These are phyloP conservation scores for Agelaius phoeniceus DNA, from an alignment of 2,113 vertebrate genomes.

Conservation along the genomic window DNA sequence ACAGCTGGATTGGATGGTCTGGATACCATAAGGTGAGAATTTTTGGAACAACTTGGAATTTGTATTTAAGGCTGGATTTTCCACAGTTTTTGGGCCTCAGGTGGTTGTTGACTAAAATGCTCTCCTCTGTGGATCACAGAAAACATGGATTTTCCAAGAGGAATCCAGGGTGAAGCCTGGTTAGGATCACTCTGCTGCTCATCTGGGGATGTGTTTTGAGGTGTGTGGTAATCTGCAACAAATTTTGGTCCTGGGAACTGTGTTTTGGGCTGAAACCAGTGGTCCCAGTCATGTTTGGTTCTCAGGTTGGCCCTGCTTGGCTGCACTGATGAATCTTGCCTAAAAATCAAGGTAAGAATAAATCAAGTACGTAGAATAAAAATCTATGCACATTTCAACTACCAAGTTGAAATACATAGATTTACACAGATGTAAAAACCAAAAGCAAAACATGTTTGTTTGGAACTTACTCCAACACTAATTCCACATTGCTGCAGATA, in stretches of 20 bases:
- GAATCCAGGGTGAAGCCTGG: background rate
- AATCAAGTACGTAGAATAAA: background rate
- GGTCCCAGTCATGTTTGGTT: too few relatives aligned
- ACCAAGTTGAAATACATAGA: background rate
- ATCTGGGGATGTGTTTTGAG: background rate
- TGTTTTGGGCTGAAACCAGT: background rate
- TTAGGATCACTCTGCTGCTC: background rate
- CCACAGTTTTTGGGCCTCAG: background rate
- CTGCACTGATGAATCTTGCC: background rate
- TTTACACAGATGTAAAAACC: background rate
- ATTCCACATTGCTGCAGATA: background rate
- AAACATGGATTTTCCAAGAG: background rate
- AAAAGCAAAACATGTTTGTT: fast-evolving
- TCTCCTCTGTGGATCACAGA: background rate
- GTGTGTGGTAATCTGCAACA: fast-evolving
- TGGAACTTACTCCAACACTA: background rate
- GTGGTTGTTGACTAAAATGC: background rate
- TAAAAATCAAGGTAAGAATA: background rate
- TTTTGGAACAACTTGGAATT: background rate
- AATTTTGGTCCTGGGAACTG: background rate
- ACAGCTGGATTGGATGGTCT: background rate
- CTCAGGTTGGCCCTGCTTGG: background rate
- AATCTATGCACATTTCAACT: background rate
- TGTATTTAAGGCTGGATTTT: background rate
- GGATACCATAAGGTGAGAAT: background rate